Percentiles rank a stretch among this genome's conserved stretches.
Evolutionary conservation across 2,113 vertebrate species (phyloP).

Genomic region (Zeus faber): DNA sequence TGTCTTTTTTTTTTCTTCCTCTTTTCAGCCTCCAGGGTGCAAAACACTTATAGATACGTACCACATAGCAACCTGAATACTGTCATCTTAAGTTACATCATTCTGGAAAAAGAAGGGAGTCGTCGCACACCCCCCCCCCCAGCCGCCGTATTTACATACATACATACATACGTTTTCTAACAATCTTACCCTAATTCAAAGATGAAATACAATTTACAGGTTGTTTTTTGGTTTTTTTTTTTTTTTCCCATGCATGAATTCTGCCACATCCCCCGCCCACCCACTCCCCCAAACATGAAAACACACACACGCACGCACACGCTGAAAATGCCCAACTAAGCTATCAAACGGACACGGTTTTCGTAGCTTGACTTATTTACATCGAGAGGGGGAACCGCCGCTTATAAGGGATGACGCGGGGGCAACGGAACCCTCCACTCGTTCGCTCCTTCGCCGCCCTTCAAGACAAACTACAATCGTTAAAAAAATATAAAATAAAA

Average conservation of each 20-base stretch:
- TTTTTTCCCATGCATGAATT: constrained; percentile 68
- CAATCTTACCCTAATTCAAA: constrained; percentile 60
- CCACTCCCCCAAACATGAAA: constrained; percentile 25
- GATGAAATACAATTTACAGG: constrained; percentile 61
- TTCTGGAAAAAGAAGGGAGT: constrained; percentile 51
- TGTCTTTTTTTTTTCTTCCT: constrained; percentile 27
- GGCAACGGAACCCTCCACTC: not conserved
- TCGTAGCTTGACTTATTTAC: constrained; percentile 29
- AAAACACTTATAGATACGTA: constrained; percentile 71
- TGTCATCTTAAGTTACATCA: constrained; percentile 59
- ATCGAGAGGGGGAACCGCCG: constrained; percentile 26
- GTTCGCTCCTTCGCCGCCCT: constrained; percentile 13
- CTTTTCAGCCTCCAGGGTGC: constrained; percentile 61
- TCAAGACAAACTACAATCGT: constrained; percentile 45
- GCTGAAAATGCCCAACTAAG: constrained; percentile 38
- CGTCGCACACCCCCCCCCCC: too few species aligned
- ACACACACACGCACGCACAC: constrained; percentile 8
- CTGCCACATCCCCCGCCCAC: constrained; percentile 43
- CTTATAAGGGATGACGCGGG: not conserved
- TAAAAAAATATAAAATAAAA: constrained; percentile 25
- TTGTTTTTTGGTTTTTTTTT: constrained; percentile 6
- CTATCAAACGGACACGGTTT: constrained; percentile 25
- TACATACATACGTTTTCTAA: constrained; percentile 71
- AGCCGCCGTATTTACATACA: constrained; percentile 70
- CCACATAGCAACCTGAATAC: constrained; percentile 72